Base-by-base conservation (phyloP, 2,888 invertebrate genomes). In the Megamerina dolium region DNA sequence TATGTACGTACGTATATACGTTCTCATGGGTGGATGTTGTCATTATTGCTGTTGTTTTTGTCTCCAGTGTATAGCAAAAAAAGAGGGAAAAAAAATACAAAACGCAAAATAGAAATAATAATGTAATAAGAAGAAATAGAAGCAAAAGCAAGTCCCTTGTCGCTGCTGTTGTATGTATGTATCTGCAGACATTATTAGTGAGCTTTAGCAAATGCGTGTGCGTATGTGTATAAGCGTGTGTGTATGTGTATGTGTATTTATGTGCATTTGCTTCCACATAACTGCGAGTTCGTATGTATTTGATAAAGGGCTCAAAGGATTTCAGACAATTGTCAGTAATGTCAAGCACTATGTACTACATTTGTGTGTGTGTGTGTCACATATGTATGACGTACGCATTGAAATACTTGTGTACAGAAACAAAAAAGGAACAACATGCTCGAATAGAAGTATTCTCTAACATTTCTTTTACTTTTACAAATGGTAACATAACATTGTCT, bases 271-370 rank as follows among this genome's bases (percentile, higher is more conserved):
- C 23, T 23, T 23, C 8, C 23, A 23, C n/a, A 10, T 23, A 23
- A 23, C 6, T 32, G 26, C 17, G 17, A 12, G 16, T 14, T 16
- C 21, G 9, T 31, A 26, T 39, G 20, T 37, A 20, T 37, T n/a
- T 23, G 27, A 33, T 12, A 37, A 10, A 23, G 41, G 46, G 31
- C 48, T 48, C 41, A 50, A 48, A 48, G 50, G 50, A 50, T 44
- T 45, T 37, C 41, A 47, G 41, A 39, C 44, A 49, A 44, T 44
- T 46, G 49, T 46, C 39, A 40, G 36, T 18, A 21, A 40, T 35
- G 33, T 37, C 35, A 23, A 10, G 6, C n/a, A 31, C 13, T 14
- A n/a, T n/a, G n/a, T n/a, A n/a, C n/a, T n/a, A n/a, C n/a, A n/a
- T n/a, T n/a, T n/a, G n/a, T n/a, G n/a, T n/a, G n/a, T n/a, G n/a